These are phyloP conservation scores for Lepus townsendii DNA, from an alignment of 2,797 vertebrate species.

Conservation along the genomic window DNA sequence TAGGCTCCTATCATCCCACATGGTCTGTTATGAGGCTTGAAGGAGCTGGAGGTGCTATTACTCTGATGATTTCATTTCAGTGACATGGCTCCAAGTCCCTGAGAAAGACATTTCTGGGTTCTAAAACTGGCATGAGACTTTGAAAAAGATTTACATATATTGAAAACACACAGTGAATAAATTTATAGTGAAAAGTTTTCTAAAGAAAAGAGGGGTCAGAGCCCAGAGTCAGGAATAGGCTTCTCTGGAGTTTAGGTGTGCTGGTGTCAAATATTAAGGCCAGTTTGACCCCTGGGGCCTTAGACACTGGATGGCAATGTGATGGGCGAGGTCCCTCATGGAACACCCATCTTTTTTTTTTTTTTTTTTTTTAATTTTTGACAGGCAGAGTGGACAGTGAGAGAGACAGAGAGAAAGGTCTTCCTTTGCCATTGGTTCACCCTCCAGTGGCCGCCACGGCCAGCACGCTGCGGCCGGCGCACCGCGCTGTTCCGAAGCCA, in stretches of 20 bases:
- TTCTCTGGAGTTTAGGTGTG: neutral
- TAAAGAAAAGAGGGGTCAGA: slow-evolving; percentile 19
- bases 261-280: neutral
- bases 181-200: neutral
- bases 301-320: neutral
- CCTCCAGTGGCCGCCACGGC: too few species aligned
- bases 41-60: neutral
- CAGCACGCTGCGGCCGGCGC: too few species aligned
- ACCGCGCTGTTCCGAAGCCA: too few species aligned
- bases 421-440: too few species aligned
- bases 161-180: neutral
- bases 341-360: neutral
- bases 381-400: too few species aligned
- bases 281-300: neutral
- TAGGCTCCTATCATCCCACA: neutral
- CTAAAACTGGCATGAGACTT: slow-evolving; percentile 30
- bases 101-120: neutral
- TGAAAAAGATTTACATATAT: neutral
- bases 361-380: too few species aligned
- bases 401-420: too few species aligned
- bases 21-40: neutral
- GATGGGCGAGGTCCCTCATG: neutral
- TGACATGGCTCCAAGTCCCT: neutral
- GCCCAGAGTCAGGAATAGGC: neutral
- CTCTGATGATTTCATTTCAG: slow-evolving; percentile 2